Base-by-base conservation (phyloP, 2,888 invertebrate species). In the Dryocosmus kuriphilus region DNA sequence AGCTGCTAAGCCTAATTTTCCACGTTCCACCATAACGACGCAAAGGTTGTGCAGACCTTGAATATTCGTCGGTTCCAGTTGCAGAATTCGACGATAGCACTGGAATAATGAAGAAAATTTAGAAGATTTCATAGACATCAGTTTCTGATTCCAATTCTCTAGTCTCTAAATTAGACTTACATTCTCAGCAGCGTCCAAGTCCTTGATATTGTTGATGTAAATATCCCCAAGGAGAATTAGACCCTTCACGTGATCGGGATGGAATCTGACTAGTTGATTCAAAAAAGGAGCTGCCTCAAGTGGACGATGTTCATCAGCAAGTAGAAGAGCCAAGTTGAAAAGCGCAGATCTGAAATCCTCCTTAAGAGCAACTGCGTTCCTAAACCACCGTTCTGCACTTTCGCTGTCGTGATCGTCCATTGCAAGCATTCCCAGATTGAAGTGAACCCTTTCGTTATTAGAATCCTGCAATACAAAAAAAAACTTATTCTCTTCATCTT, bases 21-120 rank as follows among this genome's bases (percentile, higher is more conserved):
- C 98, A 55, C 97, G 94, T 91, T 99, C 98, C 8, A 99, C 98
- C 85, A 96, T 96, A 0, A 99, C 98, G 9, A 99, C 99, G 92
- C 99, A 99, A 32, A 99, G 93, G 92, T 99, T 99, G 93, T 99
- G 99, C 62, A 97, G 93, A 0, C 98, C 98, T 92, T 98, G 98
- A 81, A 98, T 96, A 91, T 98, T 98, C 85, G 95, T 95, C 0
- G 98, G 96, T 86, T 99, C 98, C 82, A 97, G 92, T 86, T 96
- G 95, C 19, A 98, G 92, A 85, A 99, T 98, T 82, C 95, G 95
- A 76, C 95, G 95, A 92, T 99, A 99, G 90, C 98, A 98, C 96
- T 97, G 93, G 22, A 93, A 93, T 14, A 16, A 14, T n/a, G n/a
- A 11, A 73, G 73, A 65, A 24, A 62, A 1, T 22, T 35, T 46